Conservation (phyloP, 2,113 vertebrate species). For the human (Homo sapiens) region DNA sequence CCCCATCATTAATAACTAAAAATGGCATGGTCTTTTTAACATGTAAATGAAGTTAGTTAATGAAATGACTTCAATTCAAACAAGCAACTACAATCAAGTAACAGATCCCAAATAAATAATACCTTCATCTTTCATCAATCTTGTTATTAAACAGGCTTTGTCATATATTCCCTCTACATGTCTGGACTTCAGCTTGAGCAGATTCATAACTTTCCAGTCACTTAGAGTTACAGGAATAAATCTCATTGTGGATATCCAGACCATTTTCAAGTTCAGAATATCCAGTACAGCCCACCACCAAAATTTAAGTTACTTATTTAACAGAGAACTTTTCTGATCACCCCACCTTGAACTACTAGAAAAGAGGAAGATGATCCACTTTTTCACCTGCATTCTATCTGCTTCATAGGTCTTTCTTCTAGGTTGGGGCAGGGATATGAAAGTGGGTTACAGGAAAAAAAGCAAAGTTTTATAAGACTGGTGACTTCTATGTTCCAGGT, state of each 20-base stretch:
- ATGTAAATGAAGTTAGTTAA: not conserved
- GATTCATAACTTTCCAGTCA: not conserved
- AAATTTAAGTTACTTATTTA: not conserved
- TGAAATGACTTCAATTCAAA: not conserved
- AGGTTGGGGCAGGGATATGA: not conserved
- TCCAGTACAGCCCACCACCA: not conserved
- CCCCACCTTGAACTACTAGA: not conserved
- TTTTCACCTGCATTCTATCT: not conserved
- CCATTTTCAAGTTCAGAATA: not conserved
- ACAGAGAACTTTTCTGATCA: not conserved
- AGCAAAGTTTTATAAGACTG: not conserved
- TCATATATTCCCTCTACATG: not conserved
- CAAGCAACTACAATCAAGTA: not conserved
- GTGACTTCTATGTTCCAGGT: not conserved
- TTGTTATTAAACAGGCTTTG: not conserved
- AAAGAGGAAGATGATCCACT: not conserved
- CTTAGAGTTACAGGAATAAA: not conserved
- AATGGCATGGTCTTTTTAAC: not conserved
- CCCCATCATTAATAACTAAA: not conserved
- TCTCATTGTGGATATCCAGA: not conserved
- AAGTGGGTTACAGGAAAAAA: not conserved
- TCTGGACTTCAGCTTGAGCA: not conserved
- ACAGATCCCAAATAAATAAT: not conserved
- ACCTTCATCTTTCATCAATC: not conserved
- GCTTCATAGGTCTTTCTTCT: not conserved